Conservation (phyloP, 2,888 invertebrate genomes). For the Carterocephalus palaemon region DNA sequence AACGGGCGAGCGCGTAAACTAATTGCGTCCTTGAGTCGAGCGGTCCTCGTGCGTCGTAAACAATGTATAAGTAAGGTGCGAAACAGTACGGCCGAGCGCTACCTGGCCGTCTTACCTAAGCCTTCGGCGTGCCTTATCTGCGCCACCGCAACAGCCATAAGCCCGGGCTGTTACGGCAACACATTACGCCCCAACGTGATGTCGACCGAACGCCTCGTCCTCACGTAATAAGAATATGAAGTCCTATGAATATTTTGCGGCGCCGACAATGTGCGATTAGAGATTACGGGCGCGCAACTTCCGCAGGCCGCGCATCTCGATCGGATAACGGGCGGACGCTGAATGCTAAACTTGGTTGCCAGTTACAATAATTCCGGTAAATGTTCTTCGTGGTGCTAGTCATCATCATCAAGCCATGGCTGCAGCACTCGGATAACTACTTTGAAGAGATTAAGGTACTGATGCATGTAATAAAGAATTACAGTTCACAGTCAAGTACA, state of each 20-base stretch:
- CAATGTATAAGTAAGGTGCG: slow-evolving; percentile 45
- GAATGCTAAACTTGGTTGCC: slow-evolving; percentile 43
- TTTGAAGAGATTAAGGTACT: too few species aligned
- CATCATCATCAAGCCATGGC: too few species aligned
- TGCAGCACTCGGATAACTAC: too few species aligned
- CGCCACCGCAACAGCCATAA: slow-evolving; percentile 56
- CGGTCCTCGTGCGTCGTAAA: slow-evolving; percentile 39
- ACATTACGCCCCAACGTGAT: slow-evolving; percentile 67
- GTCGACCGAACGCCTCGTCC: slow-evolving; percentile 56
- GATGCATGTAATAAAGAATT: too few species aligned
- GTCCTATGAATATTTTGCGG: slow-evolving; percentile 60
- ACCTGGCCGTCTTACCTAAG: slow-evolving; percentile 65
- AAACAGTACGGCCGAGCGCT: slow-evolving; percentile 50
- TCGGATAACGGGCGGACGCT: slow-evolving; percentile 25
- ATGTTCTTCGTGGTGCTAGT: too few species aligned
- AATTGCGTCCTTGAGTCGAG: slow-evolving; percentile 55
- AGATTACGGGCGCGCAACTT: slow-evolving; percentile 49
- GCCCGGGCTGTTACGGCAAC: slow-evolving; percentile 72
- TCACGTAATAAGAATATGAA: slow-evolving; percentile 64
- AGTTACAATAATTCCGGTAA: slow-evolving; percentile 25
- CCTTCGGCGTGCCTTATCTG: slow-evolving; percentile 72
- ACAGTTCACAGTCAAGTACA: too few species aligned
- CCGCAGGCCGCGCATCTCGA: slow-evolving; percentile 2
- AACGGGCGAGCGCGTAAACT: slow-evolving; percentile 33
- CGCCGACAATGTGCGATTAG: slow-evolving; percentile 50